A percentile compares a stretch with the other conserved stretches of the same genome.
phyloP scores from a whole-genome alignment of 2,888 invertebrate species.

The Acrobasis suavella region DNA sequence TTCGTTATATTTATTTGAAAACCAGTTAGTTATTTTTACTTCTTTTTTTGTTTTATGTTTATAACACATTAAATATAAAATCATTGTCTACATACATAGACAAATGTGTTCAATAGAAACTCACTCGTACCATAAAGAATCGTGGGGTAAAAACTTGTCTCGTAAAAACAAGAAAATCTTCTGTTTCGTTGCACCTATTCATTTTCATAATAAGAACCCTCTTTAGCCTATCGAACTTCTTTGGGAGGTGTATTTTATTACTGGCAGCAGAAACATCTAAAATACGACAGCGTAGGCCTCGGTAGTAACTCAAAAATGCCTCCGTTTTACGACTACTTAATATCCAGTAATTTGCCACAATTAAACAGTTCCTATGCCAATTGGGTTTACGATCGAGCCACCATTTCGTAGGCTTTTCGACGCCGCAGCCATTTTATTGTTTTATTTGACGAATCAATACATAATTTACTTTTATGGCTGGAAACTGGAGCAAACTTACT shows the following conservation, averaged over 20 bases:
- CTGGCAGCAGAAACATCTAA: background rate
- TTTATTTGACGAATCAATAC: background rate
- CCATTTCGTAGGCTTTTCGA: slow-evolving; percentile 55
- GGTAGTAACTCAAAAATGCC: slow-evolving; percentile 37
- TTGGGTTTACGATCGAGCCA: slow-evolving; percentile 68
- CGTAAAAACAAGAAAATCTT: no score
- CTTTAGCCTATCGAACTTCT: no score
- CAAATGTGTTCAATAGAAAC: no score
- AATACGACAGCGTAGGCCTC: slow-evolving; percentile 2
- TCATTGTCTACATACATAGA: no score
- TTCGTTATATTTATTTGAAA: background rate
- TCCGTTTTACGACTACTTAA: slow-evolving; percentile 58
- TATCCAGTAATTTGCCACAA: slow-evolving; percentile 58
- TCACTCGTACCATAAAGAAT: no score
- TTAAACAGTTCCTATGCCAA: slow-evolving; percentile 69
- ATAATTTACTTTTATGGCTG: no score
- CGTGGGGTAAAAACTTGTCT: no score
- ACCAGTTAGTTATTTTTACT: background rate
- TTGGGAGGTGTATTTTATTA: slow-evolving; percentile 1
- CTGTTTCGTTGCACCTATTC: no score
- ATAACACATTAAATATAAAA: no score
- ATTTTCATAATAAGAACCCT: no score
- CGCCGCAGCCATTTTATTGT: slow-evolving; percentile 51
- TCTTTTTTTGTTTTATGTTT: no score
- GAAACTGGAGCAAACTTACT: no score